Evolutionary conservation across 1,140 invertebrate species (phyloP).

Genomic region (Catajapyx aquilonaris): DNA sequence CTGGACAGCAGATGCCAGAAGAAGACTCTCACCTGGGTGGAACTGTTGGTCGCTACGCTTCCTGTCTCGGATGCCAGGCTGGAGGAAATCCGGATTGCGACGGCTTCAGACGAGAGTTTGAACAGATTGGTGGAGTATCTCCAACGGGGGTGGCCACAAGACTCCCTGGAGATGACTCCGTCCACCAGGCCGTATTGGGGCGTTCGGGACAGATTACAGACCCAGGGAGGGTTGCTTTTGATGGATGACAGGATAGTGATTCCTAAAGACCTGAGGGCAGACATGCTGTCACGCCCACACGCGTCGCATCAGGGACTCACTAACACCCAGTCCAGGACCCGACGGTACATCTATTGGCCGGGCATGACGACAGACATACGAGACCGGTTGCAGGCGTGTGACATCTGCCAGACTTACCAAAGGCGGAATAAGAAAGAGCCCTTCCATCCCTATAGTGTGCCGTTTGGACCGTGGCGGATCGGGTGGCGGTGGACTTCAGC

Average conservation of each 20-base stretch:
- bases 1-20: not conserved
- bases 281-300: slow-evolving; percentile 17
- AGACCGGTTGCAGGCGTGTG: not conserved
- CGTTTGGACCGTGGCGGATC: not conserved
- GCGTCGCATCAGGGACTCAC: slow-evolving; percentile 16
- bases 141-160: slow-evolving; percentile 10
- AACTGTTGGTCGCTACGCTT: not conserved
- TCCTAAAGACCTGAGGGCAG: slow-evolving; percentile 11
- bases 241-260: slow-evolving; percentile 16
- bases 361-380: not conserved
- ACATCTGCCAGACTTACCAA: not conserved
- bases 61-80: not conserved
- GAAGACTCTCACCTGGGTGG: slow-evolving; percentile 4
- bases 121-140: not conserved
- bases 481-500: not conserved
- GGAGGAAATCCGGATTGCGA: not conserved
- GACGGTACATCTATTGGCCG: not conserved
- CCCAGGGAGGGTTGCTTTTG: slow-evolving; percentile 14
- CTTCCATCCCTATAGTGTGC: not conserved
- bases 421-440: not conserved
- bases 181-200: slow-evolving; percentile 9
- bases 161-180: slow-evolving; percentile 4
- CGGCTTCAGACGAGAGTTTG: not conserved
- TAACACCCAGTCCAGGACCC: slow-evolving; percentile 2
- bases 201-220: slow-evolving; percentile 12